Conservation (phyloP, 1,140 invertebrate species). For the Halyomorpha halys region DNA sequence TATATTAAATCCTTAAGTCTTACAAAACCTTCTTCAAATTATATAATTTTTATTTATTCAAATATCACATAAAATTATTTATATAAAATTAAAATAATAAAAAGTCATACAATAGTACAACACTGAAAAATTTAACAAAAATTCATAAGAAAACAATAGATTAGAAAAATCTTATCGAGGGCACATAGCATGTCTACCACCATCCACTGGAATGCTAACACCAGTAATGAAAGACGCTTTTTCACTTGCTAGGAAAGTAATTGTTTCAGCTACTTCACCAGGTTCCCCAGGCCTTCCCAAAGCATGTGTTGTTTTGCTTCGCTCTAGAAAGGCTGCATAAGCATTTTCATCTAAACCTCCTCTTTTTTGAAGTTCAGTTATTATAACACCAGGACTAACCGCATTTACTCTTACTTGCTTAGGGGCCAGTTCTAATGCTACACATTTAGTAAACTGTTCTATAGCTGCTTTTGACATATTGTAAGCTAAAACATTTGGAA, state of each 20-base stretch:
- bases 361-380: constrained; percentile 52
- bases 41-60: too few species aligned
- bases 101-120: too few species aligned
- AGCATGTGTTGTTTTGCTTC: constrained; percentile 42
- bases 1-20: too few species aligned
- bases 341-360: constrained; percentile 49
- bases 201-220: constrained; percentile 47
- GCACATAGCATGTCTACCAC: constrained; percentile 52
- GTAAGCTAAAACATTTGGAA: constrained; percentile 42
- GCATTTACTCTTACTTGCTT: constrained; percentile 53
- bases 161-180: constrained; percentile 36
- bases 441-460: constrained; percentile 54
- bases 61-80: too few species aligned
- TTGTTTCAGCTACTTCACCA: constrained; percentile 41
- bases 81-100: too few species aligned
- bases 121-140: too few species aligned
- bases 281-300: constrained; percentile 40
- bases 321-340: constrained; percentile 47
- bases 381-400: constrained; percentile 51
- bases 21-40: too few species aligned
- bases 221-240: constrained; percentile 42
- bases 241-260: constrained; percentile 41
- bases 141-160: too few species aligned
- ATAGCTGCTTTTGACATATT: constrained; percentile 55
- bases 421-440: constrained; percentile 42